Conservation (phyloP, 2,797 vertebrate genomes). For the Scleropages formosus region DNA sequence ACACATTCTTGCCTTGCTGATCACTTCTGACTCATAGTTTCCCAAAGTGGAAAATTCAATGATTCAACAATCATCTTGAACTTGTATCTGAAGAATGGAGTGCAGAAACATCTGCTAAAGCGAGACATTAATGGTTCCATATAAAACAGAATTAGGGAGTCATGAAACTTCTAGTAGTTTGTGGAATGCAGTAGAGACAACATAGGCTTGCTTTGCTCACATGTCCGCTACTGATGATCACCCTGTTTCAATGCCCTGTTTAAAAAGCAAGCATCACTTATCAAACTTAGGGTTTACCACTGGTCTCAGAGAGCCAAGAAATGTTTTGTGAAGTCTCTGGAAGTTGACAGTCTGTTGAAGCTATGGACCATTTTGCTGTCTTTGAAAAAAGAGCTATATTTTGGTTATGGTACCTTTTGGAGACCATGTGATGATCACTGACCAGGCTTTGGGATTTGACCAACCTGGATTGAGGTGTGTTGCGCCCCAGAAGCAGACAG, state of each 20-base stretch:
- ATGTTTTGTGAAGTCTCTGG: neutral
- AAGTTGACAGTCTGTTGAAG: neutral
- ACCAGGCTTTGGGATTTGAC: neutral
- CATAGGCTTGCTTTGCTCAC: neutral
- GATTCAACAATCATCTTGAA: neutral
- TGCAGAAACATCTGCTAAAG: neutral
- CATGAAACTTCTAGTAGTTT: neutral
- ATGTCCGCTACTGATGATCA: neutral
- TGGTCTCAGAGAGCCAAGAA: neutral
- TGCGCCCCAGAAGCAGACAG: neutral
- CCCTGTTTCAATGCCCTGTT: neutral
- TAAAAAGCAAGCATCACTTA: neutral
- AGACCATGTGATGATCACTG: neutral
- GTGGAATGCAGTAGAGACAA: neutral
- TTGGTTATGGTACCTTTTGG: neutral
- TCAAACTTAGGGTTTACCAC: neutral
- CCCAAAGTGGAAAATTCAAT: neutral
- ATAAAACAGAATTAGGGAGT: too few species aligned
- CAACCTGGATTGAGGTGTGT: too few species aligned
- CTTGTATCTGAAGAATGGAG: neutral
- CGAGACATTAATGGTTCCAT: too few species aligned
- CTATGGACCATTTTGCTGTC: neutral
- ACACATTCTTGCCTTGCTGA: conserved; percentile 6
- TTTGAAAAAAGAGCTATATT: conserved; percentile 12
- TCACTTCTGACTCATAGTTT: conserved; percentile 9